phyloP scores from a whole-genome alignment of 1,140 invertebrate species.

The Cherax quadricarinatus region DNA sequence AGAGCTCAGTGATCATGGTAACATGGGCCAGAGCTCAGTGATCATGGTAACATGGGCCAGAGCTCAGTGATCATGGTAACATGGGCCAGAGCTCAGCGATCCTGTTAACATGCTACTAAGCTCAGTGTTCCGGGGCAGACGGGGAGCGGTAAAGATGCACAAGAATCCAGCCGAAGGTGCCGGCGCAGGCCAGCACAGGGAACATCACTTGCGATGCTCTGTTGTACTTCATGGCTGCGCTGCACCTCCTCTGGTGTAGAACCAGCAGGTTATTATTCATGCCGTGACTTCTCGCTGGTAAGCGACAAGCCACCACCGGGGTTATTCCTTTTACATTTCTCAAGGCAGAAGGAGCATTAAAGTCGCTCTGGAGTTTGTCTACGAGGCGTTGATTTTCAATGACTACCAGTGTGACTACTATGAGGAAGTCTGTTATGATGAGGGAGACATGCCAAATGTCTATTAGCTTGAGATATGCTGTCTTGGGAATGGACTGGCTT shows the following conservation, averaged over 20 bases:
- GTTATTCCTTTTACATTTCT: neutral
- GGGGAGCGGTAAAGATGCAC: neutral
- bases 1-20: too few relatives aligned
- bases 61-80: too few relatives aligned
- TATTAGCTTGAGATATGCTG: constrained; percentile 69
- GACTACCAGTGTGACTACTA: constrained; percentile 47
- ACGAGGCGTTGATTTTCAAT: constrained; percentile 19
- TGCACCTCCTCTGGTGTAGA: neutral
- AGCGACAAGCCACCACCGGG: neutral
- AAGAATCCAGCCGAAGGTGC: neutral
- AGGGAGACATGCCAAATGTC: constrained; percentile 63
- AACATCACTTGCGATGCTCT: neutral
- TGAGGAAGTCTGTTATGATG: constrained; percentile 58
- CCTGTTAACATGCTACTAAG: too few relatives aligned
- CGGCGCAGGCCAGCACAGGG: neutral
- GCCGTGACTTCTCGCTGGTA: neutral
- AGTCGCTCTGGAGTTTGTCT: neutral
- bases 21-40: too few relatives aligned
- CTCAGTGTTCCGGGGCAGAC: neutral
- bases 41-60: too few relatives aligned
- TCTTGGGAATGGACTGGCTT: constrained; percentile 60
- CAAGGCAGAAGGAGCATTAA: neutral
- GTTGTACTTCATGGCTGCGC: neutral
- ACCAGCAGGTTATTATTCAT: neutral
- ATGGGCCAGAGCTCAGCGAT: too few relatives aligned